These are phyloP conservation scores for Melanerpes formicivorus DNA, from an alignment of 2,113 vertebrate species.

Conservation along the genomic window DNA sequence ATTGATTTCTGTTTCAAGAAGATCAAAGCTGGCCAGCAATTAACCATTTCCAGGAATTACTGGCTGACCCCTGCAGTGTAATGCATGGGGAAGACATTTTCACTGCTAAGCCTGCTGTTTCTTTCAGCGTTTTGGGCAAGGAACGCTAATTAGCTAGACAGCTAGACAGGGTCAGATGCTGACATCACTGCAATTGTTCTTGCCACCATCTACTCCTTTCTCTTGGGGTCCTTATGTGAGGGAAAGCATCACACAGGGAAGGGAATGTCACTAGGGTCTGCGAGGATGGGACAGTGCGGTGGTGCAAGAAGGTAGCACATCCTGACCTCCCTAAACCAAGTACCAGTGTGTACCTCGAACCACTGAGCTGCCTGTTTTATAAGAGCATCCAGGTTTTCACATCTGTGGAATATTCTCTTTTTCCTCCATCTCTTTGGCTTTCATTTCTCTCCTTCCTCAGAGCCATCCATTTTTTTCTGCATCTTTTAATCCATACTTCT, in stretches of 20 bases:
- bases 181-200: accelerated
- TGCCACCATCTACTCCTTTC: background rate
- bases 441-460: background rate
- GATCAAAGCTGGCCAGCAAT: constrained; percentile 27
- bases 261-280: background rate
- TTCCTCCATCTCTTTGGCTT: background rate
- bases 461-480: background rate
- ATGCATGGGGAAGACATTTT: background rate
- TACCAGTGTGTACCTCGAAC: accelerated
- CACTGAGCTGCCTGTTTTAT: background rate
- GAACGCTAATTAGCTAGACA: background rate
- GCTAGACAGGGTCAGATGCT: background rate
- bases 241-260: background rate
- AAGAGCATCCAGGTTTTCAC: background rate
- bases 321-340: background rate
- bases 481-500: background rate
- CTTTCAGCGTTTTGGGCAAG: background rate
- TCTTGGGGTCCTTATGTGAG: accelerated
- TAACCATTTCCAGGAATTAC: constrained; percentile 46
- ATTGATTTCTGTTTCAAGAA: constrained; percentile 49
- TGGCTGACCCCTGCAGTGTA: background rate
- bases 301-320: accelerated
- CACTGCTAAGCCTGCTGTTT: background rate
- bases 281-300: background rate
- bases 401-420: background rate